Evolutionary conservation across 2,797 vertebrate species (phyloP).

Genomic region (Neosilurus hyrtlii): DNA sequence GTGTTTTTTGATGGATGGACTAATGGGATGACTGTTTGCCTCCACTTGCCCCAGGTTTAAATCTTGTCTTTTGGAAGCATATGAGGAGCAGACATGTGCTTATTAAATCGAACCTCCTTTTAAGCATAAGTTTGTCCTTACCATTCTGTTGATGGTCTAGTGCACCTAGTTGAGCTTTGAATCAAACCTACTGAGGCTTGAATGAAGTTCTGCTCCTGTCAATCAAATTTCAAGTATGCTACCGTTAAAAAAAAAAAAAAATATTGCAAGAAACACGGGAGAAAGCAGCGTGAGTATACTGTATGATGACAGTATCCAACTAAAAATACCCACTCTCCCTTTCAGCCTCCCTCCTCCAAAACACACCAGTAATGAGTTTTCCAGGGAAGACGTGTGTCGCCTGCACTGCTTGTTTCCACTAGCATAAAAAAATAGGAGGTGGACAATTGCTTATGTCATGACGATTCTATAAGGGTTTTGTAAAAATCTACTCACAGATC

Average conservation of each 20-base stretch:
- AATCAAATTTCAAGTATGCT: not conserved
- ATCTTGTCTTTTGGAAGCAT: slow-evolving; percentile 17
- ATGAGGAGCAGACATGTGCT: not conserved
- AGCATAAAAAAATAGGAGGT: too few relatives aligned
- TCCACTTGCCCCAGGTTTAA: slow-evolving; percentile 35
- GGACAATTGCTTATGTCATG: too few relatives aligned
- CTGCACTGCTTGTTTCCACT: too few relatives aligned
- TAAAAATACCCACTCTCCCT: too few relatives aligned
- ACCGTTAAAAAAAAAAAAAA: not conserved
- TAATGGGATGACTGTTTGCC: slow-evolving; percentile 44
- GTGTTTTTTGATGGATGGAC: slow-evolving; percentile 41
- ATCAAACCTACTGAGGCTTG: not conserved
- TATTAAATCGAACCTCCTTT: not conserved
- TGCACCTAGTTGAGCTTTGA: not conserved
- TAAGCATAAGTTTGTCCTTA: slow-evolving; percentile 7
- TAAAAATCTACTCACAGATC: too few relatives aligned
- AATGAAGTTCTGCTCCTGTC: not conserved
- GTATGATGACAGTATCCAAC: too few relatives aligned
- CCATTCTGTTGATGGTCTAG: not conserved
- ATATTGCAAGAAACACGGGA: too few relatives aligned
- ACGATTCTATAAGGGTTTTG: too few relatives aligned
- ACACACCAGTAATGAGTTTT: too few relatives aligned
- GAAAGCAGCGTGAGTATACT: too few relatives aligned
- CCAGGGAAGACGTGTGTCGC: too few relatives aligned
- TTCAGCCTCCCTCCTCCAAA: too few relatives aligned